A percentile compares a stretch with the other conserved stretches of the same genome.
phyloP scores from a whole-genome alignment of 2,113 vertebrate species.

The Poicephalus gulielmi region DNA sequence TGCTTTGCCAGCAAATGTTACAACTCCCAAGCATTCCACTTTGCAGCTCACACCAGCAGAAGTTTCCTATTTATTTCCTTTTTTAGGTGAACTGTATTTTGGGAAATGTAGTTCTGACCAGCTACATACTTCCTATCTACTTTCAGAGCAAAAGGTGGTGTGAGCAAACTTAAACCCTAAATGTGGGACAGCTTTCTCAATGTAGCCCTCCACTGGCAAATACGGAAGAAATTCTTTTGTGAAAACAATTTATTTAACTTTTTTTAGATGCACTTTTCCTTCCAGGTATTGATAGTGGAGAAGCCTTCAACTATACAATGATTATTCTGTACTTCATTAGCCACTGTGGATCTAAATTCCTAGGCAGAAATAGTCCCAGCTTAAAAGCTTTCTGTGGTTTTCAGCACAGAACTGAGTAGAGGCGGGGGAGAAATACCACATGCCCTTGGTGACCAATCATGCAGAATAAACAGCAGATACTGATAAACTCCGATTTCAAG shows the following conservation, averaged over 20 bases:
- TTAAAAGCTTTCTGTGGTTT: constrained; percentile 42
- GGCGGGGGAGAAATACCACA: not conserved
- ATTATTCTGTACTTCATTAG: not conserved
- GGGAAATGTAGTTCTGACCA: not conserved
- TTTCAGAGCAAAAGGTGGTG: not conserved
- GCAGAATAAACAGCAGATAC: constrained; percentile 19
- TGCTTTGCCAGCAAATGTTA: not conserved
- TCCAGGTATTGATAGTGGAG: not conserved
- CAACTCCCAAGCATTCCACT: not conserved
- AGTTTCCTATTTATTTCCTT: no score
- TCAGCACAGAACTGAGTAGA: not conserved
- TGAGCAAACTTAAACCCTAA: not conserved
- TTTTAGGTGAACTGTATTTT: not conserved
- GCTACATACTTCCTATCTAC: not conserved
- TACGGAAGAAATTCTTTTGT: not conserved
- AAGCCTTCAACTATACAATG: not conserved
- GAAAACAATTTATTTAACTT: not conserved
- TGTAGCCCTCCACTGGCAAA: not conserved
- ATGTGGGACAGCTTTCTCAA: not conserved
- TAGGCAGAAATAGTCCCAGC: not conserved
- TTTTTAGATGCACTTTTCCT: not conserved
- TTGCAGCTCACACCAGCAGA: not conserved
- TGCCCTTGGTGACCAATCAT: not conserved
- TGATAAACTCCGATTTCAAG: constrained; percentile 17
- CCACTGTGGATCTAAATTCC: not conserved